These are phyloP conservation scores for Nemapogon koenigi DNA, from an alignment of 2,888 invertebrate species.

Conservation along the genomic window DNA sequence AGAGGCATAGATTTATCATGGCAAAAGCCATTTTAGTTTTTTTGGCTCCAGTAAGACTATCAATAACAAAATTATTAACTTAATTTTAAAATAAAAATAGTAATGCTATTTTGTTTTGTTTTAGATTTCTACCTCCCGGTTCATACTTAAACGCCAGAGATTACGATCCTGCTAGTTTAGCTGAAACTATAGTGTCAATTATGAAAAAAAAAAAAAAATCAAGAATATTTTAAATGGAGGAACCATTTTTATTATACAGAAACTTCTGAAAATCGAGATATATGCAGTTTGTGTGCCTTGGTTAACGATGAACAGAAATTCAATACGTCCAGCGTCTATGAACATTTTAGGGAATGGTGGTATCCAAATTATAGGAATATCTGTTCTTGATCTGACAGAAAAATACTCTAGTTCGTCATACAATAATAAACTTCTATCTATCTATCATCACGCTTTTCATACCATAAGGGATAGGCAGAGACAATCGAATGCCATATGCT, in stretches of 20 bases:
- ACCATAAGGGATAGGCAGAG: no score
- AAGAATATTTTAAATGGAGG: constrained; percentile 34
- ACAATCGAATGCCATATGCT: no score
- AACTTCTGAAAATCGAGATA: constrained; percentile 17
- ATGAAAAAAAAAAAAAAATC: constrained; percentile 23
- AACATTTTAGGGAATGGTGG: constrained; percentile 13
- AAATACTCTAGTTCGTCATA: no score
- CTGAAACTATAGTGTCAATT: constrained; percentile 25
- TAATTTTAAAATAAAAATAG: background rate
- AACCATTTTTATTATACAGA: constrained; percentile 26
- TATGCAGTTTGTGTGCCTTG: constrained; percentile 31
- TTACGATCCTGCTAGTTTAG: constrained; percentile 32
- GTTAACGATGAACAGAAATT: constrained; percentile 21
- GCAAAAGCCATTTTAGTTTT: no score
- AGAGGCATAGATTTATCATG: no score
- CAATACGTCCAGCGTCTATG: constrained; percentile 1
- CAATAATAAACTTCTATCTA: no score
- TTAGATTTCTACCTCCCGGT: constrained; percentile 15
- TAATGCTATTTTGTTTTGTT: constrained; percentile 2
- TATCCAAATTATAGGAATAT: no score
- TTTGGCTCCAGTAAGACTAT: no score
- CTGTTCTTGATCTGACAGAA: no score
- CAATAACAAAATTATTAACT: background rate
- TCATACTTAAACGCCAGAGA: constrained; percentile 31
- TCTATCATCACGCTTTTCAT: no score